Conservation (phyloP, 2,888 invertebrate genomes). For the Lasioglossum zephyrum region DNA sequence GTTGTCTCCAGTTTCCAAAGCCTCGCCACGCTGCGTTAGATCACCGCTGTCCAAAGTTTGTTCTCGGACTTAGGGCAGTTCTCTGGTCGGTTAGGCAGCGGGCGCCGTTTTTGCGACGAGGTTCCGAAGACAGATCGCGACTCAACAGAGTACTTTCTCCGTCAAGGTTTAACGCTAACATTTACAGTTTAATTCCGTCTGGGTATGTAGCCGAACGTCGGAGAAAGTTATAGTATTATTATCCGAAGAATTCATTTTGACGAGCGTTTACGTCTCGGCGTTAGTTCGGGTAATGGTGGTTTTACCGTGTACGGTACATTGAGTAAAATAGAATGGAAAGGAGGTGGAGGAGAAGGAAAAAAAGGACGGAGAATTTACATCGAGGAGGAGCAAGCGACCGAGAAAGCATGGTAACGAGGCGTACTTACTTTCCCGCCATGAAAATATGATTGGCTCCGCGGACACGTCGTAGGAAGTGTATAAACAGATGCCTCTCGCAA, state of each 20-base stretch:
- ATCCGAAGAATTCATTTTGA: neutral
- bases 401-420: conserved; percentile 58
- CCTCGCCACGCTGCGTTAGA: neutral
- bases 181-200: neutral
- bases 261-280: neutral
- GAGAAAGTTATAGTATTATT: neutral
- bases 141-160: neutral
- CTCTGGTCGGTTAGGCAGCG: neutral
- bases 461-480: conserved; percentile 55
- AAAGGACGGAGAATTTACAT: conserved; percentile 16
- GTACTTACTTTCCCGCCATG: conserved; percentile 58
- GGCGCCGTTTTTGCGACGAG: neutral
- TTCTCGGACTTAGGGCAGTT: neutral
- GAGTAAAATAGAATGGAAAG: conserved; percentile 13
- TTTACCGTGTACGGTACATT: conserved; percentile 18
- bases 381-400: conserved; percentile 35
- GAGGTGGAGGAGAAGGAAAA: neutral
- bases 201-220: neutral
- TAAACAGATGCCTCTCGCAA: conserved; percentile 69
- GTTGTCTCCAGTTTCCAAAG: neutral
- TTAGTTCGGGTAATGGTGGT: neutral
- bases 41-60: conserved; percentile 5
- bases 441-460: conserved; percentile 64
- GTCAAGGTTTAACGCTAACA: neutral
- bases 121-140: neutral